Evolutionary conservation across 2,888 invertebrate species (phyloP).

Genomic region (Fragum sueziense): DNA sequence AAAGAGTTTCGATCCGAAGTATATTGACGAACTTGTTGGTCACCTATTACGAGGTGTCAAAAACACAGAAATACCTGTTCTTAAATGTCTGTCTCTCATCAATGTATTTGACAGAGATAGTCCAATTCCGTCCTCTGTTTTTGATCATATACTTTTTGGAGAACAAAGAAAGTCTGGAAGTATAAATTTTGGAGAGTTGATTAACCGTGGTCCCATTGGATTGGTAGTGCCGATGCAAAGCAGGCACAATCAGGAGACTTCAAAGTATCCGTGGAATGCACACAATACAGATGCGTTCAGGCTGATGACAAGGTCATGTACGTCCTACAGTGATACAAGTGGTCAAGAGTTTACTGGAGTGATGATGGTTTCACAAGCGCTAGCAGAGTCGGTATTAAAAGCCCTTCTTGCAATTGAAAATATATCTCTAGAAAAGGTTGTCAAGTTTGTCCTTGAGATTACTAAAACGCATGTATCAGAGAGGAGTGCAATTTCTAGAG

Average conservation of each 20-base stretch:
- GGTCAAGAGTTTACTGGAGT: conserved; percentile 24
- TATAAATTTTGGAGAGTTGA: neutral
- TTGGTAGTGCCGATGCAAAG: conserved; percentile 20
- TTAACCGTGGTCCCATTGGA: neutral
- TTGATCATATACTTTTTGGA: conserved; percentile 30
- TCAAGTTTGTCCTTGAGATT: conserved; percentile 31
- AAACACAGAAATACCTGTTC: conserved; percentile 22
- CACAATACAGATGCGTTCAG: neutral
- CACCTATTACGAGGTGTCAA: conserved; percentile 29
- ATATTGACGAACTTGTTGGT: conserved; percentile 20
- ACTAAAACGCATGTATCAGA: conserved; percentile 15
- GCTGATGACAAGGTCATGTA: neutral
- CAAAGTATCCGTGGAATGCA: neutral
- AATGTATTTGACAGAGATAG: conserved; percentile 41
- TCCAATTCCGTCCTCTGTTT: conserved; percentile 31
- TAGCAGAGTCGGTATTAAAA: conserved; percentile 32
- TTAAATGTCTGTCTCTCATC: conserved; percentile 40
- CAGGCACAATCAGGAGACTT: neutral
- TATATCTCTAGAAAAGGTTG: conserved; percentile 10
- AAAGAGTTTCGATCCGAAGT: conserved; percentile 33
- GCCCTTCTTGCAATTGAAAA: conserved; percentile 10
- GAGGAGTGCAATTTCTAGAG: conserved; percentile 38
- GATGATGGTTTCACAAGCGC: conserved; percentile 32
- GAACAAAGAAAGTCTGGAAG: neutral
- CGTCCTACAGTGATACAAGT: neutral